Evolutionary conservation across 2,888 invertebrate genomes (phyloP), one percentile per base, ranked within the genome.

Genomic region (Lasioglossum morio): DNA sequence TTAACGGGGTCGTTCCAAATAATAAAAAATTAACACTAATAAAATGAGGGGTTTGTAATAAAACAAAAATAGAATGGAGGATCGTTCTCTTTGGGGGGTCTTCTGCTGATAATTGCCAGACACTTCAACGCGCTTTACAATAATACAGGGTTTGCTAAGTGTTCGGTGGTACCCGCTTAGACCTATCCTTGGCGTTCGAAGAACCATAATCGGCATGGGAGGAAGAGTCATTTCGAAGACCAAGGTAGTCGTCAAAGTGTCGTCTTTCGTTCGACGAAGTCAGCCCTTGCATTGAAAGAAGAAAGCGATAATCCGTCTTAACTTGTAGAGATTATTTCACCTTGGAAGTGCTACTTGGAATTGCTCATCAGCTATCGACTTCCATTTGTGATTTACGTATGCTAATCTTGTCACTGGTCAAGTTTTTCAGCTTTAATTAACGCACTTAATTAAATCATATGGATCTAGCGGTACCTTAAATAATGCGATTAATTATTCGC

Each of bases 71-170:
- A 14, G 16, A 72, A 30, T 40, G 48, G 10, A 16, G 27, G 30
- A 14, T 37, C 53, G 30, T 66, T 30, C 30, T 23, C 79, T 57
- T n/a, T 48, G 8, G 19, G 2, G 63, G 53, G 10, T 79, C 72
- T 43, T 69, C 60, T 53, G 57, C 27, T 43, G 79, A 81, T 84
- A 90, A 89, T 89, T 87, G 85, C 80, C 12, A 40, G 73, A 53
- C 76, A 72, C 60, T 84, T 74, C 72, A 85, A 80, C 79, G 76
- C 80, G 72, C 70, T 77, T 72, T 8, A 77, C 81, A 70, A 84
- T 90, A 90, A 90, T 88, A 40, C 74, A 53, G 81, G 72, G 90
- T 88, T 81, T 85, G 78, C 48, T 81, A 88, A 89, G 69, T 78
- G 79, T 70, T 74, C 74, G 30, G 37, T 48, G 76, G 34, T 37